Evolutionary conservation across 2,797 vertebrate species (phyloP).

Genomic region (Ambastaia sidthimunki): DNA sequence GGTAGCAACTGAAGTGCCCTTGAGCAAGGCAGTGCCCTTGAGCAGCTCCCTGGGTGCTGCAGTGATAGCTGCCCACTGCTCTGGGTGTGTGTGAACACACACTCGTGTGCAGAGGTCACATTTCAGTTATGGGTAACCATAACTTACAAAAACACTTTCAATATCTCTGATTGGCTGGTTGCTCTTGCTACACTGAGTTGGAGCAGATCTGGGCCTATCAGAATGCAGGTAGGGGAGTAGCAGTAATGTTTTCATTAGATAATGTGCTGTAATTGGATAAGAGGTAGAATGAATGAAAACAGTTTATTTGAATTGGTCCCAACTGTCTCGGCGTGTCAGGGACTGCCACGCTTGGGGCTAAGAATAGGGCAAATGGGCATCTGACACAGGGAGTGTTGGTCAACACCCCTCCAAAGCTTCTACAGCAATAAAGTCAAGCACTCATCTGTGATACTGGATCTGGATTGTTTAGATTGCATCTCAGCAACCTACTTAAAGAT

Average conservation of each 20-base stretch:
- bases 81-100: too few relatives aligned
- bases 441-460: not conserved
- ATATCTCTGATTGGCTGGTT: constrained; percentile 21
- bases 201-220: not conserved
- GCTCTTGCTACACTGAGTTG: not conserved
- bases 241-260: not conserved
- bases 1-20: too few relatives aligned
- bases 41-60: too few relatives aligned
- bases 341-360: not conserved
- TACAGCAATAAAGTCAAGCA: constrained; percentile 1
- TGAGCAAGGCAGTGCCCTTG: too few relatives aligned
- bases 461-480: not conserved
- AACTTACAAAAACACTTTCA: too few relatives aligned
- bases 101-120: too few relatives aligned
- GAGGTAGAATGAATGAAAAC: constrained; percentile 51
- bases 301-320: constrained; percentile 45
- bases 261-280: not conserved
- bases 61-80: too few relatives aligned
- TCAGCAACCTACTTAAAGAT: not conserved
- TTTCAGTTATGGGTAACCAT: too few relatives aligned
- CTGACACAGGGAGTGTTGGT: constrained; percentile 42
- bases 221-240: constrained; percentile 11
- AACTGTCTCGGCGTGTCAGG: constrained; percentile 26
- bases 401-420: constrained; percentile 10
- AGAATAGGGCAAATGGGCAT: constrained; percentile 17